Evolutionary conservation across 1,140 invertebrate genomes (phyloP), one percentile per base, ranked within the genome.

Genomic region (Muscidifurax raptorellus): DNA sequence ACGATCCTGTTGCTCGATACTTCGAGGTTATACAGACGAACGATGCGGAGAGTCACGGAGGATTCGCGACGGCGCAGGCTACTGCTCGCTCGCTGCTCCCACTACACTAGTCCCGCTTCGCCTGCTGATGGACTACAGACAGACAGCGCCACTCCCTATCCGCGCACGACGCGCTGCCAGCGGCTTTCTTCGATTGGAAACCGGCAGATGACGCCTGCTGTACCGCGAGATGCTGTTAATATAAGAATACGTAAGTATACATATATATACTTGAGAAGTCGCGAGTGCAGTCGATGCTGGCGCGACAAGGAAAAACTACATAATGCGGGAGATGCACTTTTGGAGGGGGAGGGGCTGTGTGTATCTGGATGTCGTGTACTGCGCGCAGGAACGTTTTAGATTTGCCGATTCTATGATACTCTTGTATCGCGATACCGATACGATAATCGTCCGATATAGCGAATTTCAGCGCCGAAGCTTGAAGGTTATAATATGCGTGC

Each of bases 401-500:
- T n/a, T n/a, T 9, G 36, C 36, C 0, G 36, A 40, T 40, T 40
- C 36, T 1, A 9, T 9, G 36, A 36, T 9, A 9, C 7, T 1
- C 9, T 40, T 40, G 0, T 6, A 40, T 40, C 36, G 36, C 36
- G 36, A 40, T 40, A 1, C 10, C 36, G 36, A 40, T 40, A 9
- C 10, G 5, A 40, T 9, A 9, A 40, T 9, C 36, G 36, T 40
- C 36, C 36, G 36, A 40, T 40, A 40, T 40, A 9, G 0, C 7
- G 18, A 52, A 12, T 52, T 52, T 52, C 5, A 52, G 47, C 5
- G 47, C 4, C 0, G 47, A 18, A 18, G 40, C 27, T 80, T 69
- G 59, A 40, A 80, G 78, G 78, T 80, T 80, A 52, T 52, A 18
- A 22, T 52, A 80, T 69, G 66, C 32, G 78, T 27, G 27, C 25